These are phyloP conservation scores for Brachystomella parvula DNA, from an alignment of 1,140 invertebrate genomes.

Conservation along the genomic window DNA sequence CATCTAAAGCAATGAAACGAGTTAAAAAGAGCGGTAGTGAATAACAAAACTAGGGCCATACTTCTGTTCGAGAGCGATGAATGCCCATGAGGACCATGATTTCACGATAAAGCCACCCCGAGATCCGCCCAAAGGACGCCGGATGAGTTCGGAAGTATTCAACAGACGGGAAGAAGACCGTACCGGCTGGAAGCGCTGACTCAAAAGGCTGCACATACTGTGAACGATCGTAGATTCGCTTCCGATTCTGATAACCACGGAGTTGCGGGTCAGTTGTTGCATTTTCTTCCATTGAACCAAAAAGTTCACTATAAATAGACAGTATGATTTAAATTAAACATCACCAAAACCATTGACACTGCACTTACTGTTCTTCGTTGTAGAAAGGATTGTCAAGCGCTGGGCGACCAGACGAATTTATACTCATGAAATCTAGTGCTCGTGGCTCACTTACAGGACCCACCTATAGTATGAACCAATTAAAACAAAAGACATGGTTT, in stretches of 20 bases:
- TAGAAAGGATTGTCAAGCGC: not conserved
- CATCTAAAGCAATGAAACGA: conserved; percentile 45
- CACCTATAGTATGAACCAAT: too few species aligned
- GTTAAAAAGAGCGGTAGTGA: conserved; percentile 28
- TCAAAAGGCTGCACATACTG: conserved; percentile 60
- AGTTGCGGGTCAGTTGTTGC: not conserved
- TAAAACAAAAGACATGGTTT: too few species aligned
- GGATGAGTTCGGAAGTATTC: conserved; percentile 57
- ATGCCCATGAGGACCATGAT: conserved; percentile 58
- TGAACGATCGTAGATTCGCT: conserved; percentile 65
- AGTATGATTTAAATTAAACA: not conserved
- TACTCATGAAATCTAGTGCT: not conserved
- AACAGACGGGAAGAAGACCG: conserved; percentile 23
- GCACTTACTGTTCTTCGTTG: not conserved
- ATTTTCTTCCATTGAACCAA: conserved; percentile 1
- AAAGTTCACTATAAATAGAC: conserved; percentile 14
- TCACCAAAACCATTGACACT: not conserved
- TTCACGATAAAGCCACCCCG: conserved; percentile 82
- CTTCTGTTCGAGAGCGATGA: conserved; percentile 38
- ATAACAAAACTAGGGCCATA: not conserved
- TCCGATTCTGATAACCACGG: conserved; percentile 25
- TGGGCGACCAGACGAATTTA: not conserved
- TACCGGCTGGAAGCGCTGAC: conserved; percentile 53
- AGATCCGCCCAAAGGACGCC: conserved; percentile 64
- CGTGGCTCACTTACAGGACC: not conserved